Conservation (phyloP, 2,888 invertebrate genomes). For the Atherix ibis region DNA sequence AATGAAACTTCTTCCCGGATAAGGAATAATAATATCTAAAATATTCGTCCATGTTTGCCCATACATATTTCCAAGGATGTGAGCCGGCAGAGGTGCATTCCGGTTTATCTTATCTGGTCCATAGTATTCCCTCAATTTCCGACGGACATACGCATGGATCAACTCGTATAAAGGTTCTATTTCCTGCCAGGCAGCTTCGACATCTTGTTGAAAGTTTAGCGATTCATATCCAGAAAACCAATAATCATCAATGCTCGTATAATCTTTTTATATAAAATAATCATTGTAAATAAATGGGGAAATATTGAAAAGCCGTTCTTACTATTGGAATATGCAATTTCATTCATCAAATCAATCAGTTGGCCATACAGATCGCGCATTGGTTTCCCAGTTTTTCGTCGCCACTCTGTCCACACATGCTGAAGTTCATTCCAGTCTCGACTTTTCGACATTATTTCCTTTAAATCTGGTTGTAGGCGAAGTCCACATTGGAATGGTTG, state of each 20-base stretch:
- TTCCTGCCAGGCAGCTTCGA: constrained; percentile 71
- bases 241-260: constrained; percentile 71
- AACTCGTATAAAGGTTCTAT: constrained; percentile 74
- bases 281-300: not conserved
- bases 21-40: constrained; percentile 65
- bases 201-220: constrained; percentile 54
- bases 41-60: constrained; percentile 76
- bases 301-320: constrained; percentile 22
- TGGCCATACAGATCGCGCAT: constrained; percentile 68
- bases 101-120: constrained; percentile 67
- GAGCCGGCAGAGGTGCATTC: constrained; percentile 70
- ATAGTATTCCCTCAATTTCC: constrained; percentile 66
- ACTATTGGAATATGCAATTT: constrained; percentile 69
- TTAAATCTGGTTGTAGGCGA: constrained; percentile 62
- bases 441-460: constrained; percentile 60
- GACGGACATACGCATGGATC: constrained; percentile 76
- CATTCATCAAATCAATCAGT: constrained; percentile 60
- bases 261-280: constrained; percentile 44
- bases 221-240: constrained; percentile 83
- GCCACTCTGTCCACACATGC: constrained; percentile 81
- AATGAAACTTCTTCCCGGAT: constrained; percentile 65
- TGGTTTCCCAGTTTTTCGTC: constrained; percentile 66
- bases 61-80: constrained; percentile 82
- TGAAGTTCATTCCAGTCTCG: constrained; percentile 79
- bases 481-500: constrained; percentile 71